phyloP scores from a whole-genome alignment of 2,888 invertebrate species.

The Amiota minor region DNA sequence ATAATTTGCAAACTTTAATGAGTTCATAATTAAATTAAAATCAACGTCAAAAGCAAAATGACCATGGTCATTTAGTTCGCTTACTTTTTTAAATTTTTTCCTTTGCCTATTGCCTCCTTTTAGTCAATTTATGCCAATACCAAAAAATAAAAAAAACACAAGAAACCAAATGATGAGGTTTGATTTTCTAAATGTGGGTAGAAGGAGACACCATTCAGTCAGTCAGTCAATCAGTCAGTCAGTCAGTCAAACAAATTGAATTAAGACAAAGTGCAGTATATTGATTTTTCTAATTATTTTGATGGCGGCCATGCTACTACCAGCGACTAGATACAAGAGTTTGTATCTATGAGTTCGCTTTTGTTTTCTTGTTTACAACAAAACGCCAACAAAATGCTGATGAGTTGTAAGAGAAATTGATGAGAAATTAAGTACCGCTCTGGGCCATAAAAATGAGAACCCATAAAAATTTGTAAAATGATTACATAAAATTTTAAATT shows the following conservation, averaged over 20 bases:
- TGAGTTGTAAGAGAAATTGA: background rate
- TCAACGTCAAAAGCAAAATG: background rate
- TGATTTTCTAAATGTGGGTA: background rate
- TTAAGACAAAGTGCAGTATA: slow-evolving; percentile 61
- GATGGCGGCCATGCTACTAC: slow-evolving; percentile 28
- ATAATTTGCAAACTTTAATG: slow-evolving; percentile 17
- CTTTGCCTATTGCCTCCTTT: background rate
- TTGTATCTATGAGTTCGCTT: slow-evolving; percentile 16
- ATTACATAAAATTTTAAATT: no score
- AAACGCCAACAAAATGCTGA: slow-evolving; percentile 2
- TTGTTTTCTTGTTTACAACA: background rate
- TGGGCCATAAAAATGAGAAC: slow-evolving; percentile 1
- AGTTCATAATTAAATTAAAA: slow-evolving; percentile 27
- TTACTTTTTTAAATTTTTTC: no score
- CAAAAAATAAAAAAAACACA: no score
- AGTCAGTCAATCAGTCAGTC: background rate
- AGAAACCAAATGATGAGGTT: background rate
- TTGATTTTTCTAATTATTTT: slow-evolving; percentile 59
- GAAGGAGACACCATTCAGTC: background rate
- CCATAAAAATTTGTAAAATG: background rate
- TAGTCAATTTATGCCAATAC: slow-evolving; percentile 18
- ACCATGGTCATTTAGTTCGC: no score
- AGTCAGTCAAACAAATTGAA: slow-evolving; percentile 50
- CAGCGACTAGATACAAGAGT: slow-evolving; percentile 32
- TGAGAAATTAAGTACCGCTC: slow-evolving; percentile 10